Evolutionary conservation across 2,113 vertebrate genomes (phyloP), one percentile per base, ranked within the genome.

Genomic region (Procapra przewalskii): DNA sequence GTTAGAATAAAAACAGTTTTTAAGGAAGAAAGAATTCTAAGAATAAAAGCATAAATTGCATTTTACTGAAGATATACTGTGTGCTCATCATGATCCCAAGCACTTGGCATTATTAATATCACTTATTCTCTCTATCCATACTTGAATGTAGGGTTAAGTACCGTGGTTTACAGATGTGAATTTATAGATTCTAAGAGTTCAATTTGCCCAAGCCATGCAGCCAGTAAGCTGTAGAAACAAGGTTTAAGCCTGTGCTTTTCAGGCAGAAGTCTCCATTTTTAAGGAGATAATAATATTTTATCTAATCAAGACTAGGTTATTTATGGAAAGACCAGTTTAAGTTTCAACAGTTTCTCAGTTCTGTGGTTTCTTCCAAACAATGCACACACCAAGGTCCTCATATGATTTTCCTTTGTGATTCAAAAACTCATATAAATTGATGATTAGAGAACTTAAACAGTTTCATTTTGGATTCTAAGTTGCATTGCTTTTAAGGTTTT

Each of bases 391-490:
- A 50, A 77, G 21, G 59, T 84, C 36, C 85, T 88, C 87, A 93
- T 31, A 59, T 57, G 80, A 90, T 33, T 89, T 96, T 95, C 31
- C 87, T 97, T 87, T 91, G 13, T 64, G 84, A 85, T 95, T 97
- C 25, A 97, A 87, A 95, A 36, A 95, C 50, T 3, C 94, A 11
- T 57, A 60, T 62, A 91, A 97, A 80, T 19, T 93, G 14, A 64
- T 97, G 31, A 79, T 83, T 96, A 91, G 93, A 98, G 36, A 7
- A n/a, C n/a, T 25, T 79, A 87, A 45, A 79, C 40, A 94, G n/a
- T 91, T 98, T 92, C 80, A 88, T 60, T 92, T 27, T 93, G 23
- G 33, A 1, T 96, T 98, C 45, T 57, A 80, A 97, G 90, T 48
- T 96, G 3, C 2, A 87, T 54, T 54, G 11, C 7, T 97, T 98